Conservation (phyloP, 2,888 invertebrate genomes). For the Sinentomon sp. region DNA sequence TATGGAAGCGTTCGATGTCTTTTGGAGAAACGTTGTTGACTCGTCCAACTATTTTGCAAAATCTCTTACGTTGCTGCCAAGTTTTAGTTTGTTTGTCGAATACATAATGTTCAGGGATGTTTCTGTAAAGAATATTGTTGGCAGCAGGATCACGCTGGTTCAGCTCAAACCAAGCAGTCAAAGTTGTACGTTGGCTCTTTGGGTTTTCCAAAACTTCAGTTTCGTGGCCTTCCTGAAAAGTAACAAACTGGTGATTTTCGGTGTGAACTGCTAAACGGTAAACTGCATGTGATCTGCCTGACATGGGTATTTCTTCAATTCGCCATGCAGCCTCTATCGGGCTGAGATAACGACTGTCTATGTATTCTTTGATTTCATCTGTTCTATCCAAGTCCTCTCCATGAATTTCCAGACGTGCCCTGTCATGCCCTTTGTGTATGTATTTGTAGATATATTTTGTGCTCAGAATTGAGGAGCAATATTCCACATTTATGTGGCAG, state of each 20-base stretch:
- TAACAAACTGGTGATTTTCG: conserved; percentile 12
- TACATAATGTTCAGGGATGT: conserved; percentile 8
- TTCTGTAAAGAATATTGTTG: conserved; percentile 5
- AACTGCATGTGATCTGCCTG: conserved; percentile 13
- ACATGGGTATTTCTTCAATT: conserved; percentile 16
- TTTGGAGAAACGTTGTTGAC: conserved; percentile 9
- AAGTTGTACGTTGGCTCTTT: conserved; percentile 10
- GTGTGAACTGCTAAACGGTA: conserved; percentile 13
- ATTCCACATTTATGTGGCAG: conserved; percentile 20
- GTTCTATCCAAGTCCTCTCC: no score
- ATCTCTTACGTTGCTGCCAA: not conserved
- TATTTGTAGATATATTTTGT: conserved; percentile 19
- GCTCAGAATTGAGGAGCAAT: conserved; percentile 13
- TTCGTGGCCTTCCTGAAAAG: conserved; percentile 10
- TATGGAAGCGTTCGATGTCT: conserved; percentile 12
- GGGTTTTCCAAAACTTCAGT: conserved; percentile 7
- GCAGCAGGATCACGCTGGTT: conserved; percentile 9
- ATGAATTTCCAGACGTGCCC: conserved; percentile 8
- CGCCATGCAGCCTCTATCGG: conserved; percentile 20
- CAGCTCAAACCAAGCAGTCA: conserved; percentile 14
- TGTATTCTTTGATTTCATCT: conserved; percentile 14
- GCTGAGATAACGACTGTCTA: conserved; percentile 18
- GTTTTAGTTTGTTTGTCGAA: not conserved
- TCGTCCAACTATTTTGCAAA: conserved; percentile 3
- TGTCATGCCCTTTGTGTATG: conserved; percentile 17